A percentile compares a stretch with the other conserved stretches of the same genome.
These are phyloP conservation scores for Drosophila mimica DNA, from an alignment of 2,888 invertebrate species.

Conservation along the genomic window DNA sequence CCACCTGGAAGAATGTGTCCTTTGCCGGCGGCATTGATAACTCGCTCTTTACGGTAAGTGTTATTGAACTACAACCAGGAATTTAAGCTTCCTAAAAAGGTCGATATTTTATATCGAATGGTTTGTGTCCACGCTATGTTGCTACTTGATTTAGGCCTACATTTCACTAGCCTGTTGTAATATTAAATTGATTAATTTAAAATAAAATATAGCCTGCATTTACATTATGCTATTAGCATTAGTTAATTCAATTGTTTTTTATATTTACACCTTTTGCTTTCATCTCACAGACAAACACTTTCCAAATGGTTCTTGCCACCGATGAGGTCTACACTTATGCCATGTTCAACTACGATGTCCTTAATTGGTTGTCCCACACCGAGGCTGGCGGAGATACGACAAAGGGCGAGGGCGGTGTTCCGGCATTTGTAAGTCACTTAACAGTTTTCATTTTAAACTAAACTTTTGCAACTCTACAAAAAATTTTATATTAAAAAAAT, in stretches of 20 bases:
- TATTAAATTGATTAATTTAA: not conserved
- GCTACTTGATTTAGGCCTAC: not conserved
- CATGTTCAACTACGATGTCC: constrained; percentile 96
- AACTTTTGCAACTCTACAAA: constrained; percentile 5
- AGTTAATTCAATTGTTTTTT: not conserved
- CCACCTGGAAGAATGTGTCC: constrained; percentile 98
- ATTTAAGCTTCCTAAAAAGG: not conserved
- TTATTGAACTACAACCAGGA: not conserved
- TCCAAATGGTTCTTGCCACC: constrained; percentile 96
- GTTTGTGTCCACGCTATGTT: not conserved
- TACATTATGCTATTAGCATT: not conserved
- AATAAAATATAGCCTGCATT: not conserved
- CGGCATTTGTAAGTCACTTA: constrained; percentile 91
- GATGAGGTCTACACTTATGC: constrained; percentile 97
- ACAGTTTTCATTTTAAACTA: not conserved
- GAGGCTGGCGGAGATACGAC: constrained; percentile 96
- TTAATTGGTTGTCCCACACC: constrained; percentile 96
- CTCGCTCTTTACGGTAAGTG: constrained; percentile 88
- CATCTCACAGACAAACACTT: constrained; percentile 93
- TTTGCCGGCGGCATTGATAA: constrained; percentile 95
- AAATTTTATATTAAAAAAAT: constrained; percentile 1
- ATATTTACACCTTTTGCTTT: not conserved
- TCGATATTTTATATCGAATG: not conserved
- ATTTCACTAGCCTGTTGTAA: not conserved
- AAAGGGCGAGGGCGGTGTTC: constrained; percentile 93